A percentile compares a stretch with the other conserved stretches of the same genome.
Conservation (phyloP, 2,888 invertebrate genomes). For the Hirtodrosophila alboralis region DNA sequence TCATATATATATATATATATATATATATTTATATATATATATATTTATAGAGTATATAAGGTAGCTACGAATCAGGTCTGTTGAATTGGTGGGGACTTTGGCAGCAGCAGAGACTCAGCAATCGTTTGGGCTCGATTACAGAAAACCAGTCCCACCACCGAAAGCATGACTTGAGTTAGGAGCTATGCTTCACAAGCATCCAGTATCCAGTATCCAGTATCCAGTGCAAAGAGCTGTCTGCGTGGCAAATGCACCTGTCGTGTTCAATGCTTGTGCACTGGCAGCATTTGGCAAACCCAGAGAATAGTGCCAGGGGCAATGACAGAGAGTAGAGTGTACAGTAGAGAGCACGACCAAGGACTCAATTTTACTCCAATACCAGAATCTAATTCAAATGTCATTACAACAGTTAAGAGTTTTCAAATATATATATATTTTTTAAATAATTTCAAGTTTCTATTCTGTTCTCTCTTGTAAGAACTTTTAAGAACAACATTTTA, state of each 20-base stretch:
- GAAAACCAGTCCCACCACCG: constrained; percentile 44
- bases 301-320: constrained; percentile 13
- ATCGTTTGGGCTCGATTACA: constrained; percentile 20
- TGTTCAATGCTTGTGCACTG: constrained; percentile 52
- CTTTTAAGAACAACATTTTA: too few species aligned
- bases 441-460: too few species aligned
- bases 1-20: constrained; percentile 1
- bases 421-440: neutral
- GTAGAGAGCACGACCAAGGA: constrained; percentile 24
- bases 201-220: neutral
- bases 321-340: constrained; percentile 2
- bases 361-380: constrained; percentile 8
- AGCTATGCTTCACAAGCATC: constrained; percentile 11
- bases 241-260: constrained; percentile 76
- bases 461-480: too few species aligned
- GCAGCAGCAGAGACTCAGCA: constrained; percentile 1
- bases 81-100: constrained; percentile 9
- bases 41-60: constrained; percentile 11
- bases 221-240: constrained; percentile 42
- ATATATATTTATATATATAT: constrained; percentile 1
- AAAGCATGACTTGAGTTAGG: constrained; percentile 21
- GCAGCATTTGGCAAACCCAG: constrained; percentile 21
- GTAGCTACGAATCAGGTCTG: constrained; percentile 17
- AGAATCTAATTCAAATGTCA: constrained; percentile 1
- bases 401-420: neutral